Conservation (phyloP, 1,140 invertebrate species). For the Pogonognathellus flavescens region DNA sequence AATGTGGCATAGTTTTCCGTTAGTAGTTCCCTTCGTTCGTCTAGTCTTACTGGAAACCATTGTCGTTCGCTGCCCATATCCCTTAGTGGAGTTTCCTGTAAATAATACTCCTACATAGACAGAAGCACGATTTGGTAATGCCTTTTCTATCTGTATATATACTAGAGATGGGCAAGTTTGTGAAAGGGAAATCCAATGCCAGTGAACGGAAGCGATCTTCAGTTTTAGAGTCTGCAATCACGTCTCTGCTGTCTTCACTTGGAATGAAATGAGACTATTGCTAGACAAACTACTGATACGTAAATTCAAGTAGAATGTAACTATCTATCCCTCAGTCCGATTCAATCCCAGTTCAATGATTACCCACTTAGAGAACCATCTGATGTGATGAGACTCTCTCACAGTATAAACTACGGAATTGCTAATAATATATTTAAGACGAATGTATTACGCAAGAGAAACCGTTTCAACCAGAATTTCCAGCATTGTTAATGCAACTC, state of each 20-base stretch:
- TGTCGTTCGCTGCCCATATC: background rate
- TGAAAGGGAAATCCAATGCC: background rate
- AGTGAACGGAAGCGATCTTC: conserved; percentile 22
- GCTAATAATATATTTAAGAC: conserved; percentile 28
- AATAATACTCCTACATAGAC: background rate
- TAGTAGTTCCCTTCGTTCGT: background rate
- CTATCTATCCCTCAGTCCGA: conserved; percentile 17
- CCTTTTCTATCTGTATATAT: background rate
- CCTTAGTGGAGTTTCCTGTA: background rate
- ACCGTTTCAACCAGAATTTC: background rate
- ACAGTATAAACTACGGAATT: background rate
- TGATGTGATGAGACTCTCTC: conserved; percentile 21
- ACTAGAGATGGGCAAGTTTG: background rate
- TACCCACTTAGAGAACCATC: conserved; percentile 30
- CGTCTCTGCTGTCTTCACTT: conserved; percentile 2
- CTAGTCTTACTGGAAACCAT: background rate
- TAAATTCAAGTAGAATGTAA: conserved; percentile 10
- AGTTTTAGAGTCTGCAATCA: conserved; percentile 23
- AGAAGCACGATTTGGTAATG: background rate
- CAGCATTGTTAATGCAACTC: conserved; percentile 11
- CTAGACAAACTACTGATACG: background rate
- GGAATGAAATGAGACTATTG: background rate
- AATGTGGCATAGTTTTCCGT: conserved; percentile 1
- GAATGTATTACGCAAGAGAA: conserved; percentile 6
- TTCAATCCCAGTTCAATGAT: conserved; percentile 36